These are phyloP conservation scores for Dendrocopos noguchii DNA, from an alignment of 2,113 vertebrate genomes.

Conservation along the genomic window DNA sequence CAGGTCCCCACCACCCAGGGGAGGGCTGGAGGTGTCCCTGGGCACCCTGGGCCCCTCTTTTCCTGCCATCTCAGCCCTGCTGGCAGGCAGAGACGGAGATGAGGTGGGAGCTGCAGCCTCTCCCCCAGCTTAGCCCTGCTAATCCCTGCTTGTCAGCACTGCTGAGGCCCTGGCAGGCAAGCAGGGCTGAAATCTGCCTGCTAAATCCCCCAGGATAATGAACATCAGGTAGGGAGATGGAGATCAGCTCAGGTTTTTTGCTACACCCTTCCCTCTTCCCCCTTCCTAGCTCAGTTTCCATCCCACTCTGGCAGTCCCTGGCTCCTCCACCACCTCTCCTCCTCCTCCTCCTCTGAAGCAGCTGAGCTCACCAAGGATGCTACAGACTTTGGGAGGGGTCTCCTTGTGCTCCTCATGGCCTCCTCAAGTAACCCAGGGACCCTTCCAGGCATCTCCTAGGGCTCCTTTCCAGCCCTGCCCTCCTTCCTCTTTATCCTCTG, in stretches of 20 bases:
- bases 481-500: background rate
- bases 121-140: background rate
- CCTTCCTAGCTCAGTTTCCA: background rate
- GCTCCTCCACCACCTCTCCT: background rate
- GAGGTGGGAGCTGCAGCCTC: background rate
- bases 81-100: rapidly evolving
- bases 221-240: background rate
- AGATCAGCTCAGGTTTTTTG: background rate
- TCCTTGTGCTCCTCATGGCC: background rate
- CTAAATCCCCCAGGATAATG: slow-evolving; percentile 14
- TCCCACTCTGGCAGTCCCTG: background rate
- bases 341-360: background rate
- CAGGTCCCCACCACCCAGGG: background rate
- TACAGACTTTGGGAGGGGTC: background rate
- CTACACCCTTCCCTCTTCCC: background rate
- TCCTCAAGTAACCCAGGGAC: rapidly evolving
- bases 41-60: background rate
- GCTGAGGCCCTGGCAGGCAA: background rate
- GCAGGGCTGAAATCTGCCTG: background rate
- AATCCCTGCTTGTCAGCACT: background rate
- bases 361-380: rapidly evolving
- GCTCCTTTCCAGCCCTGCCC: background rate
- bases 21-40: background rate
- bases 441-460: background rate
- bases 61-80: rapidly evolving